Base-by-base conservation (phyloP, 2,888 invertebrate genomes). In the Chydorus sphaericus region DNA sequence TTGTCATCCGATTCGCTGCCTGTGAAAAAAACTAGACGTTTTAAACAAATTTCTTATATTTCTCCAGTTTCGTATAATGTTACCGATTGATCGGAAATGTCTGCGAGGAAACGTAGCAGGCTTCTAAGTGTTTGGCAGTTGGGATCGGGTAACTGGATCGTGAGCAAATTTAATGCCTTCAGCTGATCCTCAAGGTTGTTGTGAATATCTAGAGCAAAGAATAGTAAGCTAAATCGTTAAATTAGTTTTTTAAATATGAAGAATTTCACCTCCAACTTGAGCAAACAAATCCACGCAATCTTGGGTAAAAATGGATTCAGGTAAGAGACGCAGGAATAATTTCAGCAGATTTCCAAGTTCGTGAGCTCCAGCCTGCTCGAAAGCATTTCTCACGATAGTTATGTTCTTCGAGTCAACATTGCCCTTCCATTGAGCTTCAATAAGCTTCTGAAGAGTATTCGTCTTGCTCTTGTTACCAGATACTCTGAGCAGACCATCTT, bases 401-500 rank as follows among this genome's bases (percentile, higher is more conserved):
- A 44, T 23, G 4, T 28, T 28, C 28, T 26, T 44, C 2, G 20
- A 7, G 28, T 44, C 44, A 2, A 44, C 44, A 44, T 31, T 18
- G n/a, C 14, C 18, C 31, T 52, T 33, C 52, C 52, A 52, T 20
- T 31, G 33, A 16, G 10, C 36, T 18, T 52, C 52, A 2, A 52
- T 36, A 3, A 36, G 14, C 23, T 52, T 52, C 20, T 52, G 52
- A 33, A 52, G 11, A 16, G 37, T 20, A 10, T 18, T 2, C 33
- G 36, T 52, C 36, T 52, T 52, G 16, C 36, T 33, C 11, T 36
- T 31, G 23, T 36, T 52, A n/a, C 52, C 52, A n/a, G 52, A 33
- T 5, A 52, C 52, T 20, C 52, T n/a, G 14, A 52, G 36, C 33
- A 52, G n/a, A 8, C 52, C 52, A 6, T 52, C 52, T 36, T 52